A percentile compares a stretch with the other conserved stretches of the same genome.
phyloP scores from a whole-genome alignment of 2,113 vertebrate genomes.

The Antechinus stuartii region DNA sequence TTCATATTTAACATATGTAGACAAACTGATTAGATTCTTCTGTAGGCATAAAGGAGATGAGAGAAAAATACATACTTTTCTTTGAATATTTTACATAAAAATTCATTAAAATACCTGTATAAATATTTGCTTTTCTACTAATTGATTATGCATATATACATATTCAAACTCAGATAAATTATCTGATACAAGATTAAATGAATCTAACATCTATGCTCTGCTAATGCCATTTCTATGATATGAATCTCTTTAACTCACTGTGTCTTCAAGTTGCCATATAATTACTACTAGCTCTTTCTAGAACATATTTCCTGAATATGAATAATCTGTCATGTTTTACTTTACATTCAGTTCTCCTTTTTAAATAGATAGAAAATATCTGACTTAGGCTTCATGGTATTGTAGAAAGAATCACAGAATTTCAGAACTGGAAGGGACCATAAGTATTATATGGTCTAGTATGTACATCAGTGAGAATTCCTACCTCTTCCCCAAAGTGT shows the following conservation, averaged over 20 bases:
- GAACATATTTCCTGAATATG: background rate
- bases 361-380: background rate
- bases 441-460: background rate
- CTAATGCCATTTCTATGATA: background rate
- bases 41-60: background rate
- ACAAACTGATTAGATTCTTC: background rate
- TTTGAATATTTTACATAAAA: background rate
- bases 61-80: background rate
- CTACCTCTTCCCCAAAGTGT: background rate
- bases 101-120: background rate
- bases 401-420: background rate
- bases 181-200: background rate
- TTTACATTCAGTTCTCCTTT: background rate
- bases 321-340: background rate
- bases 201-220: background rate
- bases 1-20: background rate
- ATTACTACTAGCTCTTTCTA: background rate
- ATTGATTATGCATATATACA: background rate
- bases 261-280: background rate
- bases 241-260: background rate
- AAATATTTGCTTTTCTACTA: background rate
- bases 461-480: background rate
- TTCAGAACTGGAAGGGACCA: background rate
- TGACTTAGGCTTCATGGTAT: background rate
- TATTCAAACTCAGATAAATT: background rate